These are phyloP conservation scores for Takifugu rubripes DNA, from an alignment of 2,797 vertebrate species.

Conservation along the genomic window DNA sequence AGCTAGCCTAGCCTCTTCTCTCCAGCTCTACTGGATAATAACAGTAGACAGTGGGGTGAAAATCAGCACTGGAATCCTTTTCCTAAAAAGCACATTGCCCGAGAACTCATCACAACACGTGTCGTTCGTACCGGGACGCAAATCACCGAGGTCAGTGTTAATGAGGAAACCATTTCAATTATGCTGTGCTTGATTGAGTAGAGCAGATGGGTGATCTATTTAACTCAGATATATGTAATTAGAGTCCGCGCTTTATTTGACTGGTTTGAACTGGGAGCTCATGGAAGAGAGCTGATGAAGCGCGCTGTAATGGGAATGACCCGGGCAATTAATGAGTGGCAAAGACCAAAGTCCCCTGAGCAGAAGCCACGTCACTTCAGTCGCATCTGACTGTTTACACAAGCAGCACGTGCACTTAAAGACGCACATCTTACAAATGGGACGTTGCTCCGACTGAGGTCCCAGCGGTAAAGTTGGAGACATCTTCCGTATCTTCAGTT, in stretches of 20 bases:
- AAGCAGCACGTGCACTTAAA: slow-evolving; percentile 18
- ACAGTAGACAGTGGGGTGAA: not conserved
- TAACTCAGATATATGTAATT: slow-evolving; percentile 36
- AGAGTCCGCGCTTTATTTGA: slow-evolving; percentile 29
- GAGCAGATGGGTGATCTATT: slow-evolving; percentile 25
- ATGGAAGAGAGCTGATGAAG: slow-evolving; percentile 33
- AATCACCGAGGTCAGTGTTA: slow-evolving; percentile 22
- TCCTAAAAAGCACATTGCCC: not conserved
- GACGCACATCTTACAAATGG: slow-evolving; percentile 30
- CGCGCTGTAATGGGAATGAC: slow-evolving; percentile 36
- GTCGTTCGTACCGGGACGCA: slow-evolving; percentile 7
- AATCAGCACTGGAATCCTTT: not conserved
- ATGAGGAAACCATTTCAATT: slow-evolving; percentile 33
- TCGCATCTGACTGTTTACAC: slow-evolving; percentile 13
- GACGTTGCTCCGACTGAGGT: slow-evolving; percentile 37
- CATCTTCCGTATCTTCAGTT: slow-evolving; percentile 28
- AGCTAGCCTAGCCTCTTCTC: not conserved
- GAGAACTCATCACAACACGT: not conserved
- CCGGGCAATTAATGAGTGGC: slow-evolving; percentile 52
- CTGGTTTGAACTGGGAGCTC: slow-evolving; percentile 33
- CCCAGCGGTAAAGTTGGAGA: slow-evolving; percentile 24
- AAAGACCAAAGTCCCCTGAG: slow-evolving; percentile 41
- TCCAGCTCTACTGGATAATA: not conserved
- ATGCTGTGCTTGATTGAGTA: slow-evolving; percentile 30
- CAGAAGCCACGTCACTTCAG: slow-evolving; percentile 27